Evolutionary conservation across 2,888 invertebrate species (phyloP), one percentile per base, ranked within the genome.

Genomic region (Campoletis raptor): DNA sequence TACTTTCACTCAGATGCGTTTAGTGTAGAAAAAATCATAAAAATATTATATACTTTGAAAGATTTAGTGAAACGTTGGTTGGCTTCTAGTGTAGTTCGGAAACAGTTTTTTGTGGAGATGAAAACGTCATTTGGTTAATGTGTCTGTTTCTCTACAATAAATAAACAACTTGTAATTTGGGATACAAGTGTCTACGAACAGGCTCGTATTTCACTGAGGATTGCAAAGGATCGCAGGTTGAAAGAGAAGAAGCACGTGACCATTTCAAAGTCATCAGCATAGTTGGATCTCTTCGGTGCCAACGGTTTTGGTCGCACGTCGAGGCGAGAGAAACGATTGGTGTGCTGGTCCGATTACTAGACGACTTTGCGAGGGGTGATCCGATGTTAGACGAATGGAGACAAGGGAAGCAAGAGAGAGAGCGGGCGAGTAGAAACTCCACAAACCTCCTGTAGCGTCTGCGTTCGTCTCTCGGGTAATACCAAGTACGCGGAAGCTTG

Each of bases 191-290:
- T 15, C 15, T 4, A 36, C 7, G 40, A 57, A 24, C 8, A 73
- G 40, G 18, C 57, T 73, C 12, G 36, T n/a, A 37, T 21, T 73
- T 36, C 7, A 61, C 24, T 5, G 42, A 18, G 18, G 42, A 61
- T 7, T 40, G 2, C 24, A 24, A 57, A 42, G 36, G 30, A 76
- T 42, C 45, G 54, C 48, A 83, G 70, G 69, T 66, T 37, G 40
- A 54, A 73, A n/a, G 42, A 57, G 64, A 30, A 76, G 74, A 54
- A 72, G 30, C 67, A 70, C 83, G 88, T 83, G 82, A 80, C 88
- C 89, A 90, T 90, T 90, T 88, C 88, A 85, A 90, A 92, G 89
- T 89, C 89, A 90, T 92, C 90, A 90, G 90, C 89, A 90, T 91
- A 91, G 92, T 91, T 91, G 91, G 88, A 89, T 88, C 87, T 90